Percentiles rank a stretch among this genome's conserved stretches.
Evolutionary conservation across 2,888 invertebrate genomes (phyloP).

Genomic region (Andrena bucephala): DNA sequence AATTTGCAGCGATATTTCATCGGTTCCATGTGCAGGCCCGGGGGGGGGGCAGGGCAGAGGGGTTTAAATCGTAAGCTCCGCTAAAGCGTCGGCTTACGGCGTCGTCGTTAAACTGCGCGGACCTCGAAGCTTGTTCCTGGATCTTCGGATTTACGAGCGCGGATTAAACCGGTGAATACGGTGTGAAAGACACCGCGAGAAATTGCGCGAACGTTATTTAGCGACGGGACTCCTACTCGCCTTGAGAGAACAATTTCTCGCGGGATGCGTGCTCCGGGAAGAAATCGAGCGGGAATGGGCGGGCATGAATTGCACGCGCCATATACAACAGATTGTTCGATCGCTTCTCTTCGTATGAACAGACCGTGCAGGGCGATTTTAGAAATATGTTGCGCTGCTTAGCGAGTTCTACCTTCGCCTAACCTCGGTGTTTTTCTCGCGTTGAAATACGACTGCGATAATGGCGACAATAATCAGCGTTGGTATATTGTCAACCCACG

Average conservation of each 20-base stretch:
- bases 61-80: slow-evolving; percentile 60
- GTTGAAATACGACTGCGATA: background rate
- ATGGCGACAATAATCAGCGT: background rate
- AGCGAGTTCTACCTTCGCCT: background rate
- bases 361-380: too few species aligned
- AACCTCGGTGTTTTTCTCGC: background rate
- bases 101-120: slow-evolving; percentile 54
- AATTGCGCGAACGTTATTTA: slow-evolving; percentile 44
- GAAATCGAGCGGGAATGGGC: slow-evolving; percentile 24
- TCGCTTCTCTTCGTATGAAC: too few species aligned
- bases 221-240: slow-evolving; percentile 5
- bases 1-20: slow-evolving; percentile 60
- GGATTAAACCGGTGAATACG: slow-evolving; percentile 45
- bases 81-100: slow-evolving; percentile 56
- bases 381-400: too few species aligned
- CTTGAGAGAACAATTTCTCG: slow-evolving; percentile 30
- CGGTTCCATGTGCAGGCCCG: slow-evolving; percentile 14
- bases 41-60: slow-evolving; percentile 5
- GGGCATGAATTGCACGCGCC: too few species aligned
- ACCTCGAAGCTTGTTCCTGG: slow-evolving; percentile 57
- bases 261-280: background rate
- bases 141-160: slow-evolving; percentile 59
- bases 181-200: slow-evolving; percentile 19
- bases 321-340: too few species aligned
- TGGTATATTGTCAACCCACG: background rate